These are phyloP conservation scores for Phacellophora camtschatica DNA, from an alignment of 30 jellyfish, hydroid and myxozoan species.

Conservation along the genomic window DNA sequence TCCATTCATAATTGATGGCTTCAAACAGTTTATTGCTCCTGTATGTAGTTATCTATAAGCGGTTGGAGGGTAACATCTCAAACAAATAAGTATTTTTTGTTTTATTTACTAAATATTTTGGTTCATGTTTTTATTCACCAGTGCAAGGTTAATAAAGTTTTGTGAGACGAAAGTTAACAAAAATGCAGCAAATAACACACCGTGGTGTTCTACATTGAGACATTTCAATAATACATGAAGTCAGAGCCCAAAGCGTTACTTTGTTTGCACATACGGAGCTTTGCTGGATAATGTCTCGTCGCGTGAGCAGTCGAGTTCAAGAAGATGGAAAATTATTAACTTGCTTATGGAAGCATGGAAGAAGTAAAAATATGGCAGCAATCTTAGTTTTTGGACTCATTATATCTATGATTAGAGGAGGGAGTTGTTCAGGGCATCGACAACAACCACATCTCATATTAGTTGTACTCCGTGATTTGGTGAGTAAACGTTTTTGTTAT, in stretches of 20 bases:
- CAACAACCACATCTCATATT: conserved; percentile 88
- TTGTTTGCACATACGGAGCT: conserved; percentile 47
- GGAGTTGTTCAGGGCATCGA: conserved; percentile 30
- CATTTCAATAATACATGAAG: not conserved
- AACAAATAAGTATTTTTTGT: not conserved
- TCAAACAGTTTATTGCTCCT: not conserved
- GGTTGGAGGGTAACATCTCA: not conserved
- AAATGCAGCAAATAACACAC: too few relatives aligned
- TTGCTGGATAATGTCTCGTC: conserved; percentile 58
- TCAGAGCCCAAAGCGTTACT: not conserved
- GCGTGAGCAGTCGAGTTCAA: not conserved
- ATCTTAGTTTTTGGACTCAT: not conserved
- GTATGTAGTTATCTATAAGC: not conserved
- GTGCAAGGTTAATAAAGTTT: too few relatives aligned
- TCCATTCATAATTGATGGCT: conserved; percentile 33
- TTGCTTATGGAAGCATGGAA: conserved; percentile 5
- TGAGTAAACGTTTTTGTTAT: too few relatives aligned
- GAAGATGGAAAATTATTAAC: not conserved
- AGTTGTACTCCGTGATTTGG: conserved; percentile 93
- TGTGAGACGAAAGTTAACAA: too few relatives aligned
- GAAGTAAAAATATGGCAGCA: conserved; percentile 13
- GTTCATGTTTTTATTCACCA: too few relatives aligned
- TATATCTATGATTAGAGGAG: not conserved
- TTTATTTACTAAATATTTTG: not conserved
- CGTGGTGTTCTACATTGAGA: not conserved